Evolutionary conservation across 2,888 invertebrate species (phyloP).

Genomic region (Mimachlamys varia): DNA sequence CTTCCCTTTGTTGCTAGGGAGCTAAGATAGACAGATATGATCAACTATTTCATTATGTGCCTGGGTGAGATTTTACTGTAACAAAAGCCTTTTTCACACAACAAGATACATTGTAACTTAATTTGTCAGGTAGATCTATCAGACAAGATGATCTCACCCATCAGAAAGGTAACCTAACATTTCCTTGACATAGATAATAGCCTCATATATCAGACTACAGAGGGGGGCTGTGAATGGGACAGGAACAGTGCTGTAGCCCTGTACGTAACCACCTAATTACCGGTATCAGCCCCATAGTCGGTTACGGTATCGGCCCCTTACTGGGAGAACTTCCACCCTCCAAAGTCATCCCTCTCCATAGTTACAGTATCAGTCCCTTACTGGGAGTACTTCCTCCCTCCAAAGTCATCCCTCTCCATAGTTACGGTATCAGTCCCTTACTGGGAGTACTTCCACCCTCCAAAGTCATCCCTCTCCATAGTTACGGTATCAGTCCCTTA

Average conservation of each 20-base stretch:
- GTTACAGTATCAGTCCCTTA: too few relatives aligned
- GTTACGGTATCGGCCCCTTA: too few relatives aligned
- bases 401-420: too few relatives aligned
- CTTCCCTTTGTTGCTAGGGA: neutral
- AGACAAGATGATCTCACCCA: neutral
- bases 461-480: too few relatives aligned
- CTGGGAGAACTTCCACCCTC: neutral
- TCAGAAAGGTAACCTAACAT: neutral
- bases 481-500: too few relatives aligned
- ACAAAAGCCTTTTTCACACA: neutral
- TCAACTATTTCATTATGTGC: neutral
- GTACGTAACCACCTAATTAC: neutral
- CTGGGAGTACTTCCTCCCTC: too few relatives aligned
- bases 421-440: too few relatives aligned
- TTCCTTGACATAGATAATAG: neutral
- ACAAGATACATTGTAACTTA: conserved; percentile 8
- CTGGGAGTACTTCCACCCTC: too few relatives aligned
- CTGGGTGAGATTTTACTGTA: neutral
- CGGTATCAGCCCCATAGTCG: neutral
- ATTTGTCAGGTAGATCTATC: conserved; percentile 29
- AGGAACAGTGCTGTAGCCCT: neutral
- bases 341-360: neutral
- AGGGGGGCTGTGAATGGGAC: neutral
- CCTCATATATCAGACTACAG: neutral
- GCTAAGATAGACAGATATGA: neutral